A percentile compares a stretch with the other conserved stretches of the same genome.
These are phyloP conservation scores for Chrysomela aeneicollis DNA, from an alignment of 2,888 invertebrate species.

Conservation along the genomic window DNA sequence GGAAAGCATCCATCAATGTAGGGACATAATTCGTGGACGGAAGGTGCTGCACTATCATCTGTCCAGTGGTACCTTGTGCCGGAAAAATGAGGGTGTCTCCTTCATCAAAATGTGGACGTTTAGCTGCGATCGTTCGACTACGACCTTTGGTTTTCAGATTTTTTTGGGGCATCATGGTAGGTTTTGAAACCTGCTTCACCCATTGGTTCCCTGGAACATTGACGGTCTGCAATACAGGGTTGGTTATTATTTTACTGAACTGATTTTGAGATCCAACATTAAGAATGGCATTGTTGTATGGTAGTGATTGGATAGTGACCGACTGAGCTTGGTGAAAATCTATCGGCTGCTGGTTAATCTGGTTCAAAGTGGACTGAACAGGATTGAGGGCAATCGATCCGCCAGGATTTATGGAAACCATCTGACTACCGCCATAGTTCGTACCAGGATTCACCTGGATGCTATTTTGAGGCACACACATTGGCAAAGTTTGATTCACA, in stretches of 20 bases:
- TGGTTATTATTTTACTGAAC: slow-evolving; percentile 53
- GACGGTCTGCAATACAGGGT: slow-evolving; percentile 45
- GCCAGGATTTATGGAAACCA: slow-evolving; percentile 37
- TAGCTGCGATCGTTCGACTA: slow-evolving; percentile 49
- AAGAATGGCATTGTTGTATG: slow-evolving; percentile 53
- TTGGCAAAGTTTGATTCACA: slow-evolving; percentile 50
- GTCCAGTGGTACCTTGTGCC: slow-evolving; percentile 50
- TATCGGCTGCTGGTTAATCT: slow-evolving; percentile 46
- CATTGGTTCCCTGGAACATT: slow-evolving; percentile 53
- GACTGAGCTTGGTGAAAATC: slow-evolving; percentile 52
- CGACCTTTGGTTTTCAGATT: slow-evolving; percentile 46
- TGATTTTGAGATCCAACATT: slow-evolving; percentile 54
- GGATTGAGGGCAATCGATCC: slow-evolving; percentile 39
- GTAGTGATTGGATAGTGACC: slow-evolving; percentile 55
- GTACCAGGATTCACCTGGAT: slow-evolving; percentile 39
- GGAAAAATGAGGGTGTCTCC: slow-evolving; percentile 41
- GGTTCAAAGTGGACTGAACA: slow-evolving; percentile 44
- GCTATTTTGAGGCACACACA: slow-evolving; percentile 48
- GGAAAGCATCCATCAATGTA: slow-evolving; percentile 74
- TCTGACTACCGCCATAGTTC: slow-evolving; percentile 35
- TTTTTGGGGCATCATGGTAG: slow-evolving; percentile 50
- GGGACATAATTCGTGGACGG: slow-evolving; percentile 64
- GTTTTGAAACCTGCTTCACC: slow-evolving; percentile 52
- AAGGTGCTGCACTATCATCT: slow-evolving; percentile 74
- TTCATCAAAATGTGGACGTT: slow-evolving; percentile 39